Percentiles rank a stretch among this genome's conserved stretches.
Conservation (phyloP, 2,888 invertebrate species). For the Mesoligia furuncula region DNA sequence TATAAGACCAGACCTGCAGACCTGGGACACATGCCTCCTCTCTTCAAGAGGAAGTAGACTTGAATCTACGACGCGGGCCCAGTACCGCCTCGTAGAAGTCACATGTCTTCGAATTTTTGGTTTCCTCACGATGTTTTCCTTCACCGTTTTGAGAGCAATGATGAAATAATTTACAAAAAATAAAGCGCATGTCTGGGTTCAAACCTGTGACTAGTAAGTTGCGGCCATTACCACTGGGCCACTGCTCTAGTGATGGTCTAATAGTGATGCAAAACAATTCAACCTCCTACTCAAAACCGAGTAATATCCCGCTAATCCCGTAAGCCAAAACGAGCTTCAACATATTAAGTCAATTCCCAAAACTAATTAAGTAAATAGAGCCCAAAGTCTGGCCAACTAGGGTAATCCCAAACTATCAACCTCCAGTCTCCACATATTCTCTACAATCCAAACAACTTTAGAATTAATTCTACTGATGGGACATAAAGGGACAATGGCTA, state of each 20-base stretch:
- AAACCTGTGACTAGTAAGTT: not conserved
- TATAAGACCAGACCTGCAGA: too few relatives aligned
- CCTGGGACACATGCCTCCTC: too few relatives aligned
- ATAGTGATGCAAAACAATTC: conserved; percentile 2
- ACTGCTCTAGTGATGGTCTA: too few relatives aligned
- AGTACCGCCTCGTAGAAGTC: too few relatives aligned
- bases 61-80: too few relatives aligned
- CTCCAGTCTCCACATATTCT: conserved; percentile 64
- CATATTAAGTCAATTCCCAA: conserved; percentile 64
- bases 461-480: conserved; percentile 84
- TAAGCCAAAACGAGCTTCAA: conserved; percentile 35
- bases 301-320: conserved; percentile 26
- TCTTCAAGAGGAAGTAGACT: too few relatives aligned
- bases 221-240: not conserved
- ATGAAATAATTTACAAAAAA: not conserved
- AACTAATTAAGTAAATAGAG: conserved; percentile 75
- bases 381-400: conserved; percentile 56
- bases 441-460: conserved; percentile 74
- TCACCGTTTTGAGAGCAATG: not conserved
- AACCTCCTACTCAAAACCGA: conserved; percentile 1
- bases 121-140: not conserved
- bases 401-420: conserved; percentile 69
- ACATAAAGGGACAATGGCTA: conserved; percentile 80
- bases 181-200: not conserved
- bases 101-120: not conserved